Percentiles rank a stretch among this genome's conserved stretches.
phyloP scores from a whole-genome alignment of 1,140 invertebrate species.

The Eumeta japonica region DNA sequence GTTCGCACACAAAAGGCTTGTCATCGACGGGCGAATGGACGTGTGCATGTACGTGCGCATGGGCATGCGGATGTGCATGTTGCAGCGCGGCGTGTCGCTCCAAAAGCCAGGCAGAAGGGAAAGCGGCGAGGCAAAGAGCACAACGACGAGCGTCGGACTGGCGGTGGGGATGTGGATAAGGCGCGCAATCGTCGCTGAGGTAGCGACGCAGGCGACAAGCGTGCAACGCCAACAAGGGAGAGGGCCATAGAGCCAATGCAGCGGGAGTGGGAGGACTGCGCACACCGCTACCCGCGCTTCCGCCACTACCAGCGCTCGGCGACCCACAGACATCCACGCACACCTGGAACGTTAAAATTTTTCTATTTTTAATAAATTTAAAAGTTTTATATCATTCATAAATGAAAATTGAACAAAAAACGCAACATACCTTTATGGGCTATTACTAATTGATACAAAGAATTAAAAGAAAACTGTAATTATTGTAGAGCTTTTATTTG shows the following conservation, averaged over 20 bases:
- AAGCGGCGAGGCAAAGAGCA: slow-evolving; percentile 76
- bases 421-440: slow-evolving; percentile 6
- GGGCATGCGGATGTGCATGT: no score
- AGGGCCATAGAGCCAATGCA: slow-evolving; percentile 58
- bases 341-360: slow-evolving; percentile 35
- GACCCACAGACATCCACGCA: slow-evolving; percentile 45
- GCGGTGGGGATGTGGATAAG: slow-evolving; percentile 40
- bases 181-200: slow-evolving; percentile 47
- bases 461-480: slow-evolving; percentile 44
- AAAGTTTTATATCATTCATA: no score
- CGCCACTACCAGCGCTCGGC: slow-evolving; percentile 40
- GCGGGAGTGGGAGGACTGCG: slow-evolving; percentile 43
- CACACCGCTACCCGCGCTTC: neutral
- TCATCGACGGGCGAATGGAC: slow-evolving; percentile 64
- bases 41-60: no score
- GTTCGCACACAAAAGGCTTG: slow-evolving; percentile 88
- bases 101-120: slow-evolving; percentile 77
- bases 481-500: slow-evolving; percentile 68
- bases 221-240: slow-evolving; percentile 50
- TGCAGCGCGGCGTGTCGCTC: slow-evolving; percentile 79
- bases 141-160: slow-evolving; percentile 64
- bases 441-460: no score
- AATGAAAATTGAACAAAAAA: slow-evolving; percentile 1
- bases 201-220: slow-evolving; percentile 54
- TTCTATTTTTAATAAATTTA: no score